Percentiles rank a stretch among this genome's conserved stretches.
phyloP scores from a whole-genome alignment of 1,140 invertebrate species.

The Pectinophora gossypiella region DNA sequence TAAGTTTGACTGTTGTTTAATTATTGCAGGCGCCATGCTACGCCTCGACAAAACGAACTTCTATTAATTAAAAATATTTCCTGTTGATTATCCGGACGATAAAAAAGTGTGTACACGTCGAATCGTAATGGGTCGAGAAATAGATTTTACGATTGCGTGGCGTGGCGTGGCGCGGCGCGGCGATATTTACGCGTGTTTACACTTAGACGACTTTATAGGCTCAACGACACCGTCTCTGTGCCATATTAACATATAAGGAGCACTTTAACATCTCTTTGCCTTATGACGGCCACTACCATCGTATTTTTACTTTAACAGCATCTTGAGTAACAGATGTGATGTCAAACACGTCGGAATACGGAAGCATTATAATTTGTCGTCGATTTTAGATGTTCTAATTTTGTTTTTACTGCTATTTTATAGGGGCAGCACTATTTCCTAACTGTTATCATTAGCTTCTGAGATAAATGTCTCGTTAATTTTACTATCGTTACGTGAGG shows the following conservation, averaged over 20 bases:
- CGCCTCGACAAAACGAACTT: too few species aligned
- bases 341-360: not conserved
- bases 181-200: slow-evolving; percentile 2
- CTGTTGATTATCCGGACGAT: too few species aligned
- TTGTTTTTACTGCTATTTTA: not conserved
- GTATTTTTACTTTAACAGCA: not conserved
- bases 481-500: too few species aligned
- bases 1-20: not conserved
- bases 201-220: slow-evolving; percentile 3
- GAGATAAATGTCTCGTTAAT: too few species aligned
- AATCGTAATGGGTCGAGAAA: slow-evolving; percentile 1
- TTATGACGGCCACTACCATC: not conserved
- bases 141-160: not conserved
- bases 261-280: not conserved
- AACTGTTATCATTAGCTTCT: too few species aligned
- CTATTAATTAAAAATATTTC: too few species aligned
- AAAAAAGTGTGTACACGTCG: too few species aligned
- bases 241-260: not conserved
- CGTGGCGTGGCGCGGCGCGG: not conserved
- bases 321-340: not conserved
- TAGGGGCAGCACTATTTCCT: too few species aligned
- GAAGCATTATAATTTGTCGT: not conserved
- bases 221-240: not conserved
- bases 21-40: too few species aligned
- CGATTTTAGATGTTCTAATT: not conserved